These are phyloP conservation scores for Araneus ventricosus DNA, from an alignment of 1,140 invertebrate genomes.

Conservation along the genomic window DNA sequence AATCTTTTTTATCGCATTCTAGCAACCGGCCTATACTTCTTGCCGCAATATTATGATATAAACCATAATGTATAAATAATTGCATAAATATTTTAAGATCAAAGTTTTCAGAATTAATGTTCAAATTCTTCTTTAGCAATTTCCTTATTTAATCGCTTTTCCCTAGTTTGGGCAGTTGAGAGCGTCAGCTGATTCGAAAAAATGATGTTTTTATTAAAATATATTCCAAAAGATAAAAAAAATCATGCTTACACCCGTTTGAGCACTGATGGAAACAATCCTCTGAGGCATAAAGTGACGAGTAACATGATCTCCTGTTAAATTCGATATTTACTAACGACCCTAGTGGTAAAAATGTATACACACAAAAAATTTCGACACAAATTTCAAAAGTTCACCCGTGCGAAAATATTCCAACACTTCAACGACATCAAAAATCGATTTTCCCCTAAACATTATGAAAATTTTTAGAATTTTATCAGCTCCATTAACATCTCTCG, in stretches of 20 bases:
- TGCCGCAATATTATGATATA: no score
- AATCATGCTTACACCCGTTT: neutral
- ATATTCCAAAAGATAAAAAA: neutral
- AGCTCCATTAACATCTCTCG: conserved; percentile 58
- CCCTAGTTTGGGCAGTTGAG: no score
- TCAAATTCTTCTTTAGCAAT: no score
- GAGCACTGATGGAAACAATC: neutral
- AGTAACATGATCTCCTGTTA: neutral
- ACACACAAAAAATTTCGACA: neutral
- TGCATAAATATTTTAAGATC: no score
- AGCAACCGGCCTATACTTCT: no score
- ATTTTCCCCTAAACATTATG: conserved; percentile 35
- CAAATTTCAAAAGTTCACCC: conserved; percentile 45
- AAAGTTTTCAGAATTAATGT: no score
- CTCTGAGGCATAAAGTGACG: neutral
- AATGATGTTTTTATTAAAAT: neutral
- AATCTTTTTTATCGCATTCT: no score
- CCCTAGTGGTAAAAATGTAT: neutral
- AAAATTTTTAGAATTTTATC: conserved; percentile 24
- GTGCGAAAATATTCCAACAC: conserved; percentile 26
- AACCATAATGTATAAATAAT: no score
- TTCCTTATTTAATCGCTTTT: no score
- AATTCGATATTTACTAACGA: conserved; percentile 22
- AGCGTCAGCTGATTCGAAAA: neutral
- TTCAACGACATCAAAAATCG: conserved; percentile 71